Evolutionary conservation across 2,797 vertebrate species (phyloP), one percentile per base, ranked within the genome.

Genomic region (Platyrinchus mystaceus): DNA sequence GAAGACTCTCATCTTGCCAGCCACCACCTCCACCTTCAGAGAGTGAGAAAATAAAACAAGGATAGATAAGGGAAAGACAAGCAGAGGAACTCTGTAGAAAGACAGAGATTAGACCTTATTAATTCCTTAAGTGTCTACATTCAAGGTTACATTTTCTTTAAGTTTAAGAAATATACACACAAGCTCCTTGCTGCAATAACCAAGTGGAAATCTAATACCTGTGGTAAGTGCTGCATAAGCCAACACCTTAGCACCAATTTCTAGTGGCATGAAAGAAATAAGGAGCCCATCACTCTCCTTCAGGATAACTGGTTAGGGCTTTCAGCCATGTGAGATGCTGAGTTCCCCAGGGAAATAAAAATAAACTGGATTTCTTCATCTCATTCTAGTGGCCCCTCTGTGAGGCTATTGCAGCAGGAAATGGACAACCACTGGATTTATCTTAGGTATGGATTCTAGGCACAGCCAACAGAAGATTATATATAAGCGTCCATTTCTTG

Each of bases 21-120:
- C 98, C 98, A 36, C 99, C 98, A 55, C 98, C 99, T 97, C 98
- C 99, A 90, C 97, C 97, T 97, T 93, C 44, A 69, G 84, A 85
- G 19, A 86, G n/a, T 17, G 24, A 71, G 43, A 87, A 78, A 91
- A 82, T 7, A n/a, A 73, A 74, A 43, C 5, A 49, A 58, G 34
- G 90, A 17, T 13, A 90, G 28, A 12, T 91, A 30, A 94, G 70
- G 17, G 14, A 84, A 73, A 43, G 26, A 69, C 39, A 80, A 55
- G 52, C 23, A 86, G n/a, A 78, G 6, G 27, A 59, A 26, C 16
- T 66, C 20, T 53, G 13, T 5, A 62, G n/a, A 59, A 37, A 69
- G 67, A 20, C 12, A 82, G 22, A 84, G n/a, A n/a, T 37, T 19
- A 28, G 12, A 8, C 39, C 41, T 44, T 60, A 64, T 2, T 71